A percentile compares a stretch with the other conserved stretches of the same genome.
phyloP scores from a whole-genome alignment of 2,113 vertebrate genomes.

The Dipodomys merriami region DNA sequence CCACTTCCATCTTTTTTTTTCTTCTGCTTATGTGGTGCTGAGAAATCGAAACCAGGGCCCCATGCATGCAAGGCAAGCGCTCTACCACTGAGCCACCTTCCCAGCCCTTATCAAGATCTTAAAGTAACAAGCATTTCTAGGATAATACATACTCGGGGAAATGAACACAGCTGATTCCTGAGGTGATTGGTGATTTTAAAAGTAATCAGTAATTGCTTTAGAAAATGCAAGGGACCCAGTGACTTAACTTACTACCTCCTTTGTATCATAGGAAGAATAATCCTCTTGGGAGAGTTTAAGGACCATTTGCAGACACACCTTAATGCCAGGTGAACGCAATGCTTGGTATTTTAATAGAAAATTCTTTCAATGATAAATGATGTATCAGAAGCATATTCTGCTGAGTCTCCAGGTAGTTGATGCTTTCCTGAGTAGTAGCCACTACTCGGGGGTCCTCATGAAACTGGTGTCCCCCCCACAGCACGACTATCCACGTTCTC shows the following conservation, averaged over 20 bases:
- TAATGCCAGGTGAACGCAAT: not conserved
- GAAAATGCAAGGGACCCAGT: not conserved
- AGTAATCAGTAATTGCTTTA: conserved; percentile 12
- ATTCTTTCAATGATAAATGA: conserved; percentile 89
- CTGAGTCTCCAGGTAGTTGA: conserved; percentile 90
- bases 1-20: too few species aligned
- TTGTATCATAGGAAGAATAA: not conserved
- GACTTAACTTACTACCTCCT: conserved; percentile 45
- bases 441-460: conserved; percentile 93
- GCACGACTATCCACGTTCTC: conserved; percentile 90
- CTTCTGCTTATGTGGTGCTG: too few species aligned
- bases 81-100: too few species aligned
- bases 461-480: conserved; percentile 86
- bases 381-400: conserved; percentile 89
- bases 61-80: too few species aligned
- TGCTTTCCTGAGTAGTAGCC: conserved; percentile 91
- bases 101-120: too few species aligned
- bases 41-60: too few species aligned
- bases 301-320: not conserved
- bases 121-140: not conserved
- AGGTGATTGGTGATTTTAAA: not conserved
- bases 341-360: not conserved
- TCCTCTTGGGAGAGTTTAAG: not conserved
- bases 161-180: not conserved
- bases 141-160: not conserved